A percentile compares a stretch with the other conserved stretches of the same genome.
These are phyloP conservation scores for Enteromius anoplus DNA, from an alignment of 2,797 vertebrate genomes.

Conservation along the genomic window DNA sequence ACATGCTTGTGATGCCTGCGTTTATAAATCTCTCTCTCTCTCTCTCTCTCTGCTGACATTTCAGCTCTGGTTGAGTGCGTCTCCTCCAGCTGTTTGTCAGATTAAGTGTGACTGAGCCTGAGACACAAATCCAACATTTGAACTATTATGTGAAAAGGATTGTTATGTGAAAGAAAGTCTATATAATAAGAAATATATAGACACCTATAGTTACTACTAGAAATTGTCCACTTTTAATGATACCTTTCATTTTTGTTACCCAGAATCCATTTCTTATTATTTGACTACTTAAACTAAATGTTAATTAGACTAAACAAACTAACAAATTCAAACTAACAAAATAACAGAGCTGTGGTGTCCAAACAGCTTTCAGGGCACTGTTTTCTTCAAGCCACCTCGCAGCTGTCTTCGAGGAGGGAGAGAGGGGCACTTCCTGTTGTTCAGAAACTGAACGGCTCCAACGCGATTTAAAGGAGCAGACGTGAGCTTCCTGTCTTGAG, in stretches of 20 bases:
- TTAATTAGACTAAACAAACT: background rate
- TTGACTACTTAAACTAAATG: background rate
- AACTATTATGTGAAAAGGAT: background rate
- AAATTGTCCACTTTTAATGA: background rate
- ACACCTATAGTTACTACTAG: background rate
- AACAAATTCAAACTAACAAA: background rate
- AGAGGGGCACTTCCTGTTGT: slow-evolving; percentile 36
- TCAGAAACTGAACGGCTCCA: background rate
- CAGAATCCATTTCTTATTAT: background rate
- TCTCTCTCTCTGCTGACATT: background rate
- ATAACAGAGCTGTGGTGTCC: background rate
- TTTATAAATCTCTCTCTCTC: background rate
- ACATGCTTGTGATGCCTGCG: background rate
- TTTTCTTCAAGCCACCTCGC: background rate
- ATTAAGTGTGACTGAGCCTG: background rate
- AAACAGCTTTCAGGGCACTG: background rate
- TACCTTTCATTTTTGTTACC: background rate
- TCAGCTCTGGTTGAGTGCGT: background rate
- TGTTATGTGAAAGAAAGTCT: background rate
- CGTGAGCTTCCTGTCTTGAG: slow-evolving; percentile 23
- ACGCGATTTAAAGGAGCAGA: slow-evolving; percentile 1
- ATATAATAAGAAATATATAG: no score
- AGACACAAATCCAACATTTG: background rate
- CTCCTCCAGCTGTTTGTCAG: slow-evolving; percentile 31
- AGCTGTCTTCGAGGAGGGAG: background rate